phyloP scores from a whole-genome alignment of 2,888 invertebrate species.

The Apodemia zela region DNA sequence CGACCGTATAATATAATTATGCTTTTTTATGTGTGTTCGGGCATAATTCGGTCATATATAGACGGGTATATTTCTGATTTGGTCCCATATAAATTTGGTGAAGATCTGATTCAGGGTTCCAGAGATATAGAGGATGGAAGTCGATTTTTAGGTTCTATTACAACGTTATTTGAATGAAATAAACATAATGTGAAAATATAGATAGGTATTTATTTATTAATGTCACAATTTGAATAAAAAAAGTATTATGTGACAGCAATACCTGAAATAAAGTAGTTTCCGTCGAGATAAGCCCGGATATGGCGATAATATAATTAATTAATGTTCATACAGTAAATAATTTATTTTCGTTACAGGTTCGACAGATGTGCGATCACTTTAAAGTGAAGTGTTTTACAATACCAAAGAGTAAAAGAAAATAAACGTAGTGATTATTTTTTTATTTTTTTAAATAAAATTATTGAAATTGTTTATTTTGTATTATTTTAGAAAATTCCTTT shows the following conservation, averaged over 20 bases:
- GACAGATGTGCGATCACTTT: conserved; percentile 95
- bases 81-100: no score
- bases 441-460: conserved; percentile 19
- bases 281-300: not conserved
- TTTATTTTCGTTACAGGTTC: conserved; percentile 81
- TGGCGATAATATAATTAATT: not conserved
- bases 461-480: not conserved
- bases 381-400: conserved; percentile 89
- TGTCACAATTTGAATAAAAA: not conserved
- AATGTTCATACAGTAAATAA: not conserved
- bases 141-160: no score
- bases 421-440: conserved; percentile 24
- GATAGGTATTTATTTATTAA: not conserved
- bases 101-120: no score
- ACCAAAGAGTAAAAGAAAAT: conserved; percentile 51
- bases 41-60: no score
- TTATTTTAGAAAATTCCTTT: no score
- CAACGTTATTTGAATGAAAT: no score
- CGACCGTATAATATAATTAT: no score
- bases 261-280: not conserved
- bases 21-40: no score
- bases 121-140: no score
- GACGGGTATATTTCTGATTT: no score
- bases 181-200: no score
- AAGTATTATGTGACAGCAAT: not conserved